Conservation (phyloP, 2,797 vertebrate species). For the Falco rusticolus region DNA sequence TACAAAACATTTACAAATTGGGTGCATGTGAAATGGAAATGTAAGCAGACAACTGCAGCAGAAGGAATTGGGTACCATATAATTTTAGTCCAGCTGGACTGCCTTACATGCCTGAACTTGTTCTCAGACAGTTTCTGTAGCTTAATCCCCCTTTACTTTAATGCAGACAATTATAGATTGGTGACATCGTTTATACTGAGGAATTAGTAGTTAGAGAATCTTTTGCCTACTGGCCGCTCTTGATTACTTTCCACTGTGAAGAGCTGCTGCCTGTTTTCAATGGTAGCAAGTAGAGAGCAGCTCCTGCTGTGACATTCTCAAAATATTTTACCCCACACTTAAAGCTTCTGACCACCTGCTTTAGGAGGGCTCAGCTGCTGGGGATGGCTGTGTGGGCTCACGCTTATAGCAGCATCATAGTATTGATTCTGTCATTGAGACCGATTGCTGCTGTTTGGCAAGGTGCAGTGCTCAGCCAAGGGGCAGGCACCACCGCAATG, state of each 20-base stretch:
- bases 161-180: slow-evolving; percentile 23
- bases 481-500: not conserved
- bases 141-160: slow-evolving; percentile 1
- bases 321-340: not conserved
- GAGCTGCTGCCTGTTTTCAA: not conserved
- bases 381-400: not conserved
- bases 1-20: not conserved
- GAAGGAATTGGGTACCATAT: not conserved
- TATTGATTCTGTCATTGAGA: not conserved
- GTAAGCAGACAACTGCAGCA: slow-evolving; percentile 15
- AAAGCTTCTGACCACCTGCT: slow-evolving; percentile 36
- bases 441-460: not conserved
- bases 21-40: not conserved
- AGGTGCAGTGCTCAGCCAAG: not conserved
- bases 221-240: not conserved
- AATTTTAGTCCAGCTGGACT: slow-evolving; percentile 2
- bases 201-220: not conserved
- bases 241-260: not conserved
- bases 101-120: slow-evolving; percentile 43
- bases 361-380: slow-evolving; percentile 34
- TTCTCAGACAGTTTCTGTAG: slow-evolving; percentile 34
- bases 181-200: not conserved
- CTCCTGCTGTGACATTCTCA: slow-evolving; percentile 23
- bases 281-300: not conserved
- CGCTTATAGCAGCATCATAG: rapidly evolving